These are phyloP conservation scores for Leptoteleia sp. DNA, from an alignment of 1,140 invertebrate genomes.

Conservation along the genomic window DNA sequence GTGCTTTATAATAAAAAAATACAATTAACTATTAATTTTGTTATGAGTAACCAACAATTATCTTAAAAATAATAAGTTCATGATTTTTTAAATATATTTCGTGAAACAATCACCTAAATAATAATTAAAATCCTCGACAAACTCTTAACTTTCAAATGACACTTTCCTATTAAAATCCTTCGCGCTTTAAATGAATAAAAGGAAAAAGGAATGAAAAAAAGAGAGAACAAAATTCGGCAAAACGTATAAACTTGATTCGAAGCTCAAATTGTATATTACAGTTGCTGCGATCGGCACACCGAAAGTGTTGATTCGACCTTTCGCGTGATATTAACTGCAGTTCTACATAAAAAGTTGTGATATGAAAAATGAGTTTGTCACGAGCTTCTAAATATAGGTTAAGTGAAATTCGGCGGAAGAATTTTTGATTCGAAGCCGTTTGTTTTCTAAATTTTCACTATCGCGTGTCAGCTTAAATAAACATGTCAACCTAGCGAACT, in stretches of 20 bases:
- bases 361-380: constrained; percentile 11
- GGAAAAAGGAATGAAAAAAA: too few relatives aligned
- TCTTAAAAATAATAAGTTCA: too few relatives aligned
- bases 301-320: not conserved
- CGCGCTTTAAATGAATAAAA: too few relatives aligned
- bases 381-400: constrained; percentile 4
- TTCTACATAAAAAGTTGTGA: not conserved
- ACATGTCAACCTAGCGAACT: constrained; percentile 28
- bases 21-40: too few relatives aligned
- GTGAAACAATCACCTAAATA: too few relatives aligned
- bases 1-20: too few relatives aligned
- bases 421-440: constrained; percentile 20
- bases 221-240: too few relatives aligned
- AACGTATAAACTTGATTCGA: constrained; percentile 1
- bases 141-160: too few relatives aligned
- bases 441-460: constrained; percentile 33
- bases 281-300: not conserved
- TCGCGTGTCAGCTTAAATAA: constrained; percentile 32
- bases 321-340: not conserved
- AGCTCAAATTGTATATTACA: not conserved
- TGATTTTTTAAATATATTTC: too few relatives aligned
- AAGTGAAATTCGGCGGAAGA: constrained; percentile 23
- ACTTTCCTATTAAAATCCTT: too few relatives aligned
- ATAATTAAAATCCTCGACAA: too few relatives aligned
- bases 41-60: too few relatives aligned